These are phyloP conservation scores for Mionectes olivaceus DNA, from an alignment of 2,797 vertebrate species.

Conservation along the genomic window DNA sequence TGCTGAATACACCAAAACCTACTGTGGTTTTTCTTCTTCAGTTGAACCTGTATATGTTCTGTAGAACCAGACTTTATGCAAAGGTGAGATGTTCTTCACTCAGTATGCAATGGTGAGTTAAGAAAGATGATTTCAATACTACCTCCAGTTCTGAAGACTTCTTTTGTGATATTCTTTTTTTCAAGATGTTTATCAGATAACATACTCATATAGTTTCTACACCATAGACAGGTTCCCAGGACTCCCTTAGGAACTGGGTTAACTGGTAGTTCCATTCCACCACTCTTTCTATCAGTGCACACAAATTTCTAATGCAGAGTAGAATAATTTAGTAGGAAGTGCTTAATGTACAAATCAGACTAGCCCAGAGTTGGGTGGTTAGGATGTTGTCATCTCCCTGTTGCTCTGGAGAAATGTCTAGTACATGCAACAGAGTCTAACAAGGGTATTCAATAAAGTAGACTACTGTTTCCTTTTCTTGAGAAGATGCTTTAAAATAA, in stretches of 20 bases:
- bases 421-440: not conserved
- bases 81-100: not conserved
- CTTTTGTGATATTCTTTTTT: not conserved
- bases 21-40: not conserved
- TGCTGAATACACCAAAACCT: not conserved
- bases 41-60: not conserved
- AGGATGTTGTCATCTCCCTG: not conserved
- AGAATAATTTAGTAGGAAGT: not conserved
- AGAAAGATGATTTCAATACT: not conserved
- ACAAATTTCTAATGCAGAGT: not conserved
- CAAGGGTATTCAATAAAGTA: not conserved
- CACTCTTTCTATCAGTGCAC: not conserved
- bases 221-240: not conserved
- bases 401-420: not conserved
- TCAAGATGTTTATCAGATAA: not conserved
- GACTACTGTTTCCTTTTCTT: not conserved
- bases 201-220: not conserved
- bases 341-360: not conserved
- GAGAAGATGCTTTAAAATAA: not conserved
- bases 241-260: not conserved
- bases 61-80: not conserved
- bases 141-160: accelerated
- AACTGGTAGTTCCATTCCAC: not conserved
- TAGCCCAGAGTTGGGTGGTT: not conserved
- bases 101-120: not conserved